Percentiles rank a stretch among this genome's conserved stretches.
phyloP scores from a whole-genome alignment of 2,797 vertebrate species.

The Dendrocincla tyrannina region DNA sequence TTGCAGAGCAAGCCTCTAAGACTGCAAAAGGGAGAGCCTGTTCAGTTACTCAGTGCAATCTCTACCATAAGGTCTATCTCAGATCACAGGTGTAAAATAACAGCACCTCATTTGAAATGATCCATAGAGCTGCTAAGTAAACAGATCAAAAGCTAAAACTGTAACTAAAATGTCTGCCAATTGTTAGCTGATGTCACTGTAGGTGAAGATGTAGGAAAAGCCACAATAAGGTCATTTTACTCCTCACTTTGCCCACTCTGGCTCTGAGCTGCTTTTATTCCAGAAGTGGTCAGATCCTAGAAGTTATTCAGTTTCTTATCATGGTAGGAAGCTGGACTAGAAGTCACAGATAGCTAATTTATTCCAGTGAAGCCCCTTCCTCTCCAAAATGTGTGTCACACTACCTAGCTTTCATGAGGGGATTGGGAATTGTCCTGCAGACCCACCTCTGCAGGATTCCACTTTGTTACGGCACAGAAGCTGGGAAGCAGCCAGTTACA shows the following conservation, averaged over 20 bases:
- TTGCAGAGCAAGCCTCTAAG: not conserved
- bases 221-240: not conserved
- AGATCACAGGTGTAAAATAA: not conserved
- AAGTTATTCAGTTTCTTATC: not conserved
- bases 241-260: not conserved
- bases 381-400: not conserved
- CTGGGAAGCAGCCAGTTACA: not conserved
- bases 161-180: not conserved
- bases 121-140: not conserved
- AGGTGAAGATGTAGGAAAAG: not conserved
- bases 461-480: not conserved
- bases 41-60: not conserved
- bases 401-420: not conserved
- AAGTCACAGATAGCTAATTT: not conserved
- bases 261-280: not conserved
- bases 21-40: not conserved
- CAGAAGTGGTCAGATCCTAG: not conserved
- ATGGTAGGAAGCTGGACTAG: not conserved
- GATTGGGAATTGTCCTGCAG: not conserved
- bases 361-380: not conserved
- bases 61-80: not conserved
- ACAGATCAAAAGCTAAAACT: not conserved
- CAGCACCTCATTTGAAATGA: not conserved
- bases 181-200: not conserved
- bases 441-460: not conserved